Conservation (phyloP, 2,888 invertebrate genomes). For the Beris morrisii region DNA sequence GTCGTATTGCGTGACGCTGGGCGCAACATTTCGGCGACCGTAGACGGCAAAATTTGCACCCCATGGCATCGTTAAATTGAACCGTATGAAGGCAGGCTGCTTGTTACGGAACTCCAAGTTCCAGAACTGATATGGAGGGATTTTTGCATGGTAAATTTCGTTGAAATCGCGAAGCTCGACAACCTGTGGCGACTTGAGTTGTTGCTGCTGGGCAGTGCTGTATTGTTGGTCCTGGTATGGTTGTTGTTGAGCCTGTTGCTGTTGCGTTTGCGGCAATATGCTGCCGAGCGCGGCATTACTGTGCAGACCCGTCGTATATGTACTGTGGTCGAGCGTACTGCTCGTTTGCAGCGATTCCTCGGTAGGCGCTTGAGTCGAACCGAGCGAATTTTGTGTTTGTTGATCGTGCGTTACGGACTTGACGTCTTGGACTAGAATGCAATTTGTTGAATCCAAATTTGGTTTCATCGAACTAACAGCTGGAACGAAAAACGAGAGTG, state of each 20-base stretch:
- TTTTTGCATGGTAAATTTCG: constrained; percentile 78
- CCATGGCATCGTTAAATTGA: constrained; percentile 90
- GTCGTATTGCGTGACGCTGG: constrained; percentile 95
- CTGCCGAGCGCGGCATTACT: constrained; percentile 40
- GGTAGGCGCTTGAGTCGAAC: constrained; percentile 69
- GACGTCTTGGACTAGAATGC: constrained; percentile 80
- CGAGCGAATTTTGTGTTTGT: constrained; percentile 72
- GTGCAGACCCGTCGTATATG: constrained; percentile 55
- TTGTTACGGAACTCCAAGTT: constrained; percentile 90
- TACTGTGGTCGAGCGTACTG: constrained; percentile 70
- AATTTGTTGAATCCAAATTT: constrained; percentile 84
- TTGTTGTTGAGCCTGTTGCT: constrained; percentile 47
- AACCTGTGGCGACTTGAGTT: constrained; percentile 74
- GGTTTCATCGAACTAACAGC: constrained; percentile 89
- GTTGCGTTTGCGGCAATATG: constrained; percentile 56
- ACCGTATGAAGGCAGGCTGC: constrained; percentile 83
- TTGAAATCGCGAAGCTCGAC: constrained; percentile 83
- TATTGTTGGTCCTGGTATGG: constrained; percentile 56
- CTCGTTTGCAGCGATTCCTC: constrained; percentile 77
- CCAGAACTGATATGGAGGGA: constrained; percentile 92
- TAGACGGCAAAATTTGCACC: constrained; percentile 94
- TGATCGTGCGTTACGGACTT: constrained; percentile 82
- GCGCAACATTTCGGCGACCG: constrained; percentile 90
- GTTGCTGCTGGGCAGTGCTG: constrained; percentile 65
- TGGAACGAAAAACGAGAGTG: constrained; percentile 59